Base-by-base conservation (phyloP, 1,140 invertebrate species). In the Drosophila repletoides region DNA sequence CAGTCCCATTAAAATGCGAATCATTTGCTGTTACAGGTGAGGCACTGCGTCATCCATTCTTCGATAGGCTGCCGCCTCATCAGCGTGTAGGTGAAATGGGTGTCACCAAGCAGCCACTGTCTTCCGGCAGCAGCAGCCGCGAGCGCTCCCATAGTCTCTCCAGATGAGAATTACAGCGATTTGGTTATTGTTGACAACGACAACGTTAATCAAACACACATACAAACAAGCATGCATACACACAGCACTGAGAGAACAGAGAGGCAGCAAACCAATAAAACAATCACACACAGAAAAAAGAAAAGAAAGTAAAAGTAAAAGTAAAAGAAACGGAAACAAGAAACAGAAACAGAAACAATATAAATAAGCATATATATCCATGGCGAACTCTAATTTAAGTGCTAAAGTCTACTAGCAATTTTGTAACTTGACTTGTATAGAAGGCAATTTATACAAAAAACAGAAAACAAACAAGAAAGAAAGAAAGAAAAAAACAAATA, bases 31-130 rank as follows among this genome's bases (percentile, higher is more conserved):
- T 51, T 55, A 3, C 19, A 90, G 89, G 89, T 26, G 97, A 99
- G 70, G 96, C 98, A 3, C 91, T 99, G 61, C 91, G 93, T 21
- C 98, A 99, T 92, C 95, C 96, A 14, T 99, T 99, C 92, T 99
- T 99, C 91, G 94, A 94, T 67, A 95, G 96, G 76, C 92, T 98
- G 72, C 94, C 95, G 10, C 89, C 93, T 7, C 93, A 95, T 68
- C 94, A 95, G 69, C 92, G 94, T 76, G 91, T 97, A 58, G 93
- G 93, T 68, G 92, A 93, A 24, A 63, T 75, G 51, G 72, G 64
- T 55, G 72, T 46, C 19, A 53, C 29, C 21, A 89, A 88, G 52
- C 88, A 88, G 58, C 77, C 81, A 5, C 56, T 81, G 17, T 89
- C 81, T 12, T 90, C 89, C 7, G 87, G 86, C 46, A 90, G 89